Conservation (phyloP, 2,888 invertebrate genomes). For the Drosophila formosana region DNA sequence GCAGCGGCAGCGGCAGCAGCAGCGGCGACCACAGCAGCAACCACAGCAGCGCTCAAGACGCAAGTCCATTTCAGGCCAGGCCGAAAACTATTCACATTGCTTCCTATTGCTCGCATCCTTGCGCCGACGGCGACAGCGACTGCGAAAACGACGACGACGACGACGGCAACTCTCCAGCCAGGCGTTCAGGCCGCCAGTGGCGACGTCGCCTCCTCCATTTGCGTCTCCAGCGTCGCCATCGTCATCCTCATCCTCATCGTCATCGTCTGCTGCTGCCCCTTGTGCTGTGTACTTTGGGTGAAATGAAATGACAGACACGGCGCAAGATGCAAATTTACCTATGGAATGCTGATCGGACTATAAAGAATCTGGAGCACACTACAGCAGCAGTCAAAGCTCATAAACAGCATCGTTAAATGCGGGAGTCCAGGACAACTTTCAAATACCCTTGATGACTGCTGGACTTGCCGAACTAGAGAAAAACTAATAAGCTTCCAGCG, state of each 20-base stretch:
- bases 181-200: constrained; percentile 81
- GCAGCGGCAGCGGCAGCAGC: constrained; percentile 28
- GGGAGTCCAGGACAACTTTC: not conserved
- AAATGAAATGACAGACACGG: constrained; percentile 80
- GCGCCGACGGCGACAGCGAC: constrained; percentile 56
- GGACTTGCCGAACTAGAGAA: no score
- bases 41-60: constrained; percentile 11
- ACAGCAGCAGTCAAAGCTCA: not conserved
- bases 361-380: constrained; percentile 49
- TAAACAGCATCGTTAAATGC: not conserved
- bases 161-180: constrained; percentile 68
- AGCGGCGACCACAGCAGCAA: constrained; percentile 2
- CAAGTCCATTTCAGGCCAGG: constrained; percentile 33
- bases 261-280: constrained; percentile 25
- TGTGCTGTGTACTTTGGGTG: constrained; percentile 72
- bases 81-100: constrained; percentile 73
- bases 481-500: no score
- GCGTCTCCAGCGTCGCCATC: constrained; percentile 9
- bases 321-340: constrained; percentile 79
- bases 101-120: constrained; percentile 81
- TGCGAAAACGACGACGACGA: constrained; percentile 27
- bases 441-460: not conserved
- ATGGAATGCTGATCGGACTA: constrained; percentile 70
- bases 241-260: not conserved
- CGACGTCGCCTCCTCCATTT: constrained; percentile 51